A percentile compares a stretch with the other conserved stretches of the same genome.
Conservation (phyloP, 2,113 vertebrate genomes). For the Euleptes europaea region DNA sequence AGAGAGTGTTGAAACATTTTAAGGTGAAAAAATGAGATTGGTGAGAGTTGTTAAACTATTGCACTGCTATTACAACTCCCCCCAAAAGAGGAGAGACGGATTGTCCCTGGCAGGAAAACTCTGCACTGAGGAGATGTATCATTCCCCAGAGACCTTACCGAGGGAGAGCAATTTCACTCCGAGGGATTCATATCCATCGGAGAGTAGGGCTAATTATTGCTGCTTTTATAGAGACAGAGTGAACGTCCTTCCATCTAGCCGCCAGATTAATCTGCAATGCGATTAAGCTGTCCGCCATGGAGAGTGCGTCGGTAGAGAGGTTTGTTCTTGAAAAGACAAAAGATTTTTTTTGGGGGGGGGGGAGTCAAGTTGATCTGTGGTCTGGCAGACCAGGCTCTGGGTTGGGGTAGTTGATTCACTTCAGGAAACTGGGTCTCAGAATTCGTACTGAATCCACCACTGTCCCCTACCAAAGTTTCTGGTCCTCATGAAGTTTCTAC, state of each 20-base stretch:
- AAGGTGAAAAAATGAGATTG: background rate
- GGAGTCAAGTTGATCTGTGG: background rate
- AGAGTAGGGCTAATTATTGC: slow-evolving; percentile 6
- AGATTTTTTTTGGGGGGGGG: background rate
- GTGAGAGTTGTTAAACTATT: background rate
- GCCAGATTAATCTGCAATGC: slow-evolving; percentile 4
- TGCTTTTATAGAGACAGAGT: slow-evolving; percentile 11
- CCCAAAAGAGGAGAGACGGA: background rate
- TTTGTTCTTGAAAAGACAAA: slow-evolving; percentile 4
- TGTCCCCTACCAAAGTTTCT: background rate
- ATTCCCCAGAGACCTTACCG: background rate
- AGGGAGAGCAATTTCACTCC: background rate
- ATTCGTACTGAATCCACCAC: too few relatives aligned
- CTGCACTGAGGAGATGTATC: slow-evolving; percentile 1
- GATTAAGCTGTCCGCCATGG: slow-evolving; percentile 1
- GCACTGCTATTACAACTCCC: background rate
- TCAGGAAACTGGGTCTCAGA: background rate
- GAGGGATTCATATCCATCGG: background rate
- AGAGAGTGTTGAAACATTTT: background rate
- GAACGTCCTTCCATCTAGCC: background rate
- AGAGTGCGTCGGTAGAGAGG: background rate
- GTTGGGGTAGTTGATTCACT: background rate
- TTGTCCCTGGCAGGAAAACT: background rate
- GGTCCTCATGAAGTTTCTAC: background rate
- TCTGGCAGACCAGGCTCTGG: background rate